Conservation (phyloP, 2,113 vertebrate genomes). For the Stictonetta naevosa region DNA sequence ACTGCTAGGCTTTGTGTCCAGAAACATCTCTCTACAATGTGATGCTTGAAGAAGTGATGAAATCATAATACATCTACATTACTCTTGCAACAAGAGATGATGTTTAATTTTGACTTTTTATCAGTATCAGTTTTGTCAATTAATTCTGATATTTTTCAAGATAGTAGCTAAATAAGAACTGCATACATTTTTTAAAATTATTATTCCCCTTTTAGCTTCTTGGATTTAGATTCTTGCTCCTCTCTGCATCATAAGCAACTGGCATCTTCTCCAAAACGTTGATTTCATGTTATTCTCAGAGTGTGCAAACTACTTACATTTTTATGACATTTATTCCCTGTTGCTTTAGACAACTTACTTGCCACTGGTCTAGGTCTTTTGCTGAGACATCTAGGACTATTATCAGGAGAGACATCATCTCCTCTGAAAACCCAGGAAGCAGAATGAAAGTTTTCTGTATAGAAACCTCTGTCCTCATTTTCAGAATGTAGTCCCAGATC, state of each 20-base stretch:
- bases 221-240: not conserved
- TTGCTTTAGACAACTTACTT: conserved; percentile 75
- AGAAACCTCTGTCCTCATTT: conserved; percentile 87
- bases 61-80: not conserved
- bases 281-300: not conserved
- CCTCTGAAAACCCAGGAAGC: conserved; percentile 90
- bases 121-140: not conserved
- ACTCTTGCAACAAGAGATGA: not conserved
- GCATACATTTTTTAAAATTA: not conserved
- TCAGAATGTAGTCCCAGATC: conserved; percentile 77
- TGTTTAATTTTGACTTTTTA: not conserved
- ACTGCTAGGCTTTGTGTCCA: not conserved
- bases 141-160: not conserved
- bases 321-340: not conserved
- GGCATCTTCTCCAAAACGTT: not conserved
- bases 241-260: not conserved
- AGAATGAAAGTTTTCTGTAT: conserved; percentile 91
- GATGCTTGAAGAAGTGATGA: not conserved
- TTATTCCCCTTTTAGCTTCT: not conserved
- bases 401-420: conserved; percentile 77
- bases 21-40: not conserved
- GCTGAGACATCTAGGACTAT: conserved; percentile 79
- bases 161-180: not conserved
- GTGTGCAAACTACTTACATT: not conserved
- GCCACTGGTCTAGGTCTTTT: conserved; percentile 80